Percentiles rank a stretch among this genome's conserved stretches.
Conservation (phyloP, 2,888 invertebrate species). For the Andrena trimmerana region DNA sequence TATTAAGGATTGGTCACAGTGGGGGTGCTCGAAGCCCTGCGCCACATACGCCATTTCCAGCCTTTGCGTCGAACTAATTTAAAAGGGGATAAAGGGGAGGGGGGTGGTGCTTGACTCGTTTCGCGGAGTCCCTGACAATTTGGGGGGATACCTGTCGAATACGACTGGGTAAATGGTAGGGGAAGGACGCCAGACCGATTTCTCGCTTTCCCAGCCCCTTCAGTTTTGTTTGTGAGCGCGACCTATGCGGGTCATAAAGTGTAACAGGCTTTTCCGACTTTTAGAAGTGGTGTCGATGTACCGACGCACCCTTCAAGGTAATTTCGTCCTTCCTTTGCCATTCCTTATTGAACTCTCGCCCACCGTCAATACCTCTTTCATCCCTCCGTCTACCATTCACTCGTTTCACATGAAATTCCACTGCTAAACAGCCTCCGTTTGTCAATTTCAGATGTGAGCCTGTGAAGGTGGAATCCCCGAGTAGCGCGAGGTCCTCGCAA, state of each 20-base stretch:
- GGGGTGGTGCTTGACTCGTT: too few relatives aligned
- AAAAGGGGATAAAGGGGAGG: too few relatives aligned
- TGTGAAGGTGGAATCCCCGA: slow-evolving; percentile 76
- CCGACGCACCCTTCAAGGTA: slow-evolving; percentile 37
- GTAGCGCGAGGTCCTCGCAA: slow-evolving; percentile 83
- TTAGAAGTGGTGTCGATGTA: slow-evolving; percentile 53
- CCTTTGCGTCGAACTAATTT: too few relatives aligned
- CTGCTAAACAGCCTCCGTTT: not conserved
- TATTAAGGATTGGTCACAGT: too few relatives aligned
- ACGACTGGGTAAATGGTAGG: too few relatives aligned
- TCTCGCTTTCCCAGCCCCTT: too few relatives aligned
- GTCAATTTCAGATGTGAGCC: slow-evolving; percentile 81
- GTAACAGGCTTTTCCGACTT: slow-evolving; percentile 57
- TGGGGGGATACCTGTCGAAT: too few relatives aligned
- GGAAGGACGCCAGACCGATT: too few relatives aligned
- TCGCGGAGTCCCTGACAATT: too few relatives aligned
- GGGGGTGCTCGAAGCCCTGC: too few relatives aligned
- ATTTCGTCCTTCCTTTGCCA: slow-evolving; percentile 59
- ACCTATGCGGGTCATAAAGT: not conserved
- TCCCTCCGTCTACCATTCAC: not conserved
- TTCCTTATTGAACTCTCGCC: slow-evolving; percentile 40
- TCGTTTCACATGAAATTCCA: not conserved
- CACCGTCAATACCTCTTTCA: not conserved
- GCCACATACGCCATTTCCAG: too few relatives aligned
- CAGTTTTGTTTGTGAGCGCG: too few relatives aligned